Evolutionary conservation across 2,888 invertebrate species (phyloP).

Genomic region (Oegoconia quadripuncta): DNA sequence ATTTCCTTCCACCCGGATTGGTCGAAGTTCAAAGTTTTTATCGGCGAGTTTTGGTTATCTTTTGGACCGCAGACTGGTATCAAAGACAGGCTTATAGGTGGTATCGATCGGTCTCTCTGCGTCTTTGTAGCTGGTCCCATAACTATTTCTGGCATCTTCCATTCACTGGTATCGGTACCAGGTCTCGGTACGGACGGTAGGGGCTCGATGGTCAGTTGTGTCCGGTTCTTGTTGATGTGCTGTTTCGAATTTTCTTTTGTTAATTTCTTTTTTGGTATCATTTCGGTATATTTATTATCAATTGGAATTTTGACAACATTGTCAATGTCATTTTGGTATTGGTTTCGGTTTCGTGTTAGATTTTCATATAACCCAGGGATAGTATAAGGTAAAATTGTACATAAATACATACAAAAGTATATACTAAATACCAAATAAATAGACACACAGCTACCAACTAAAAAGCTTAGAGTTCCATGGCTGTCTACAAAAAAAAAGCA

Average conservation of each 20-base stretch:
- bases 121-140: conserved; percentile 52
- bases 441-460: conserved; percentile 67
- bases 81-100: conserved; percentile 68
- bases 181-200: conserved; percentile 49
- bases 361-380: conserved; percentile 22
- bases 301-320: conserved; percentile 76
- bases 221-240: conserved; percentile 76
- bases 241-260: conserved; percentile 56
- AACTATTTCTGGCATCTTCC: conserved; percentile 63
- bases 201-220: conserved; percentile 71
- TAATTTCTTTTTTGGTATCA: conserved; percentile 38
- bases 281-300: conserved; percentile 63
- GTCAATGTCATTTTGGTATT: conserved; percentile 39
- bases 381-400: conserved; percentile 22
- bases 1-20: conserved; percentile 55
- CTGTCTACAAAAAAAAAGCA: conserved; percentile 63
- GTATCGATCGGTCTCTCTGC: conserved; percentile 60
- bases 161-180: conserved; percentile 38
- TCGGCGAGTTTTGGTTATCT: conserved; percentile 48
- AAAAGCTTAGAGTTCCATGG: conserved; percentile 58
- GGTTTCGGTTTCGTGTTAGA: conserved; percentile 29
- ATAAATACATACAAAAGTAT: conserved; percentile 37
- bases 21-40: conserved; percentile 55
- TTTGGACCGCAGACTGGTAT: conserved; percentile 66
- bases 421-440: conserved; percentile 29